Percentiles rank a stretch among this genome's conserved stretches.
These are phyloP conservation scores for Coranthus polyacanthus DNA, from an alignment of 2,797 vertebrate genomes.

Conservation along the genomic window DNA sequence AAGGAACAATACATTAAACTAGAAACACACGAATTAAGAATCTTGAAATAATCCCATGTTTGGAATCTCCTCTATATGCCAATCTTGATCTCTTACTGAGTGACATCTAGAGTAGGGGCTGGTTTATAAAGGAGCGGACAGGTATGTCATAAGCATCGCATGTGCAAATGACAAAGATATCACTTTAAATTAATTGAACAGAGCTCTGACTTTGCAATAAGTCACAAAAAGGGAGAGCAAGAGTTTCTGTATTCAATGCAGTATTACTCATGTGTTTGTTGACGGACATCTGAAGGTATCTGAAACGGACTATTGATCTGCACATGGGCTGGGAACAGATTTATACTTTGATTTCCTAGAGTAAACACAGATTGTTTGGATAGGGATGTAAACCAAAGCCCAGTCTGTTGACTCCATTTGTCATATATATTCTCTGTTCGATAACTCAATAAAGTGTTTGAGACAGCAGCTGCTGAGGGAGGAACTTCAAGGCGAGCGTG, in stretches of 20 bases:
- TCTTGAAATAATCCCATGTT: too few relatives aligned
- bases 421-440: slow-evolving; percentile 82
- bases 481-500: slow-evolving; percentile 74
- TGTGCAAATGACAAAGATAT: slow-evolving; percentile 39
- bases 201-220: slow-evolving; percentile 35
- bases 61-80: too few relatives aligned
- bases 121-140: slow-evolving; percentile 8
- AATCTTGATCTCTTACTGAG: background rate
- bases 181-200: slow-evolving; percentile 34
- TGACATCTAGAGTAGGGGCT: background rate
- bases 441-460: slow-evolving; percentile 85
- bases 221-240: slow-evolving; percentile 17
- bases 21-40: background rate
- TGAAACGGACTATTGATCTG: slow-evolving; percentile 69
- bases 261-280: slow-evolving; percentile 58
- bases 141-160: background rate
- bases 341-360: slow-evolving; percentile 81
- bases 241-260: slow-evolving; percentile 31
- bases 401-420: slow-evolving; percentile 82
- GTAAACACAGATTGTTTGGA: slow-evolving; percentile 79
- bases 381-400: slow-evolving; percentile 80
- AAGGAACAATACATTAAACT: background rate
- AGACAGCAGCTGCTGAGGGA: slow-evolving; percentile 81
- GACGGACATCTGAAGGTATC: slow-evolving; percentile 71
- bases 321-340: slow-evolving; percentile 67